Conservation (phyloP, 37 sponge, comb jelly and placozoan species). For the Corticium candelabrum region DNA sequence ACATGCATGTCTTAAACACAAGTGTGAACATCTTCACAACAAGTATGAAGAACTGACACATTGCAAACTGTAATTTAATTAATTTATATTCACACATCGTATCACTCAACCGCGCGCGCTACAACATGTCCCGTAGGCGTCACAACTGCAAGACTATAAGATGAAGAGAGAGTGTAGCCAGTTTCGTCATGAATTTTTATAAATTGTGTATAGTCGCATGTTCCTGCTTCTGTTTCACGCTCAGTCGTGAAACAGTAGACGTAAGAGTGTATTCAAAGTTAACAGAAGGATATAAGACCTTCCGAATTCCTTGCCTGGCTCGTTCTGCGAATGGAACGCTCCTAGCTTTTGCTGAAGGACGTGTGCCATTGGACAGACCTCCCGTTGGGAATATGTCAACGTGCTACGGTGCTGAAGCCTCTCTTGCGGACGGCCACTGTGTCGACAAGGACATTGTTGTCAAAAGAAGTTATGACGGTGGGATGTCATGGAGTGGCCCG, state of each 20-base stretch:
- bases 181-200: too few species aligned
- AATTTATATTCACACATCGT: too few species aligned
- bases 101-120: too few species aligned
- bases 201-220: too few species aligned
- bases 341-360: background rate
- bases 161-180: too few species aligned
- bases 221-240: background rate
- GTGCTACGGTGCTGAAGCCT: background rate
- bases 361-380: background rate
- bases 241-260: too few species aligned
- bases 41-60: too few species aligned
- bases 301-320: slow-evolving; percentile 6
- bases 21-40: too few species aligned
- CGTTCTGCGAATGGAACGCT: slow-evolving; percentile 5
- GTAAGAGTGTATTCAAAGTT: background rate
- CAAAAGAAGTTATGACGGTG: background rate
- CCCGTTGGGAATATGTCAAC: background rate
- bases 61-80: too few species aligned
- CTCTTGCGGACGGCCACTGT: background rate
- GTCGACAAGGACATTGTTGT: slow-evolving; percentile 12
- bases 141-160: too few species aligned
- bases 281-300: slow-evolving; percentile 1
- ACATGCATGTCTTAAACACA: too few species aligned
- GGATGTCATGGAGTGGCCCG: background rate
- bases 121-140: too few species aligned